phyloP scores from a whole-genome alignment of 2,888 invertebrate genomes.

The Aporophyla nigra region DNA sequence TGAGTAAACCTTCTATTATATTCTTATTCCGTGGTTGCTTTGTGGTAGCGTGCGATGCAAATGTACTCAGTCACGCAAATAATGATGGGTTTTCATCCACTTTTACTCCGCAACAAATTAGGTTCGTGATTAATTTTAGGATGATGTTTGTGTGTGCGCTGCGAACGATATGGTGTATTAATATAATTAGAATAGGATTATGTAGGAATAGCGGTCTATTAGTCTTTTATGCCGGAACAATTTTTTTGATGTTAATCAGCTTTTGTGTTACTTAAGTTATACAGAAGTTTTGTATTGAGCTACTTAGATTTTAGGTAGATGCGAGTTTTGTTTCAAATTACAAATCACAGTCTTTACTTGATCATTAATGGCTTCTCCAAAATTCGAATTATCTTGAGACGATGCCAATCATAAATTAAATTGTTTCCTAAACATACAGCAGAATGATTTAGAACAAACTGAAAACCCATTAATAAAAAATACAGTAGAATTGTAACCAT shows the following conservation, averaged over 20 bases:
- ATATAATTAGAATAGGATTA: slow-evolving; percentile 10
- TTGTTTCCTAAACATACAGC: background rate
- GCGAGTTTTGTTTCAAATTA: too few relatives aligned
- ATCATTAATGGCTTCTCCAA: background rate
- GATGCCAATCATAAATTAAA: background rate
- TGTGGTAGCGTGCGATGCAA: slow-evolving; percentile 62
- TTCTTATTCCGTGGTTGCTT: slow-evolving; percentile 5
- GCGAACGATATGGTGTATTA: slow-evolving; percentile 15
- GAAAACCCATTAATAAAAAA: too few relatives aligned
- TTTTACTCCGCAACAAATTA: slow-evolving; percentile 47
- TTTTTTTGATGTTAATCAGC: background rate
- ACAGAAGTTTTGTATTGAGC: too few relatives aligned
- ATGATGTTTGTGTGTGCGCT: slow-evolving; percentile 31
- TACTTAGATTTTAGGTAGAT: too few relatives aligned
- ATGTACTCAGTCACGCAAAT: slow-evolving; percentile 64
- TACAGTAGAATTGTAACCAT: too few relatives aligned
- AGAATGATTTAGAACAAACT: too few relatives aligned
- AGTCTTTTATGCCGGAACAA: background rate
- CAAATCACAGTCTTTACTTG: background rate
- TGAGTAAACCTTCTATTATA: slow-evolving; percentile 1
- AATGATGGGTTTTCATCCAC: slow-evolving; percentile 46
- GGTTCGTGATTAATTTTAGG: slow-evolving; percentile 52
- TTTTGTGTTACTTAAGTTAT: background rate
- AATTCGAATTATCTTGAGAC: background rate
- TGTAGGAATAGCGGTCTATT: background rate